Conservation (phyloP, 2,113 vertebrate species). For the Oncorhynchus masou region DNA sequence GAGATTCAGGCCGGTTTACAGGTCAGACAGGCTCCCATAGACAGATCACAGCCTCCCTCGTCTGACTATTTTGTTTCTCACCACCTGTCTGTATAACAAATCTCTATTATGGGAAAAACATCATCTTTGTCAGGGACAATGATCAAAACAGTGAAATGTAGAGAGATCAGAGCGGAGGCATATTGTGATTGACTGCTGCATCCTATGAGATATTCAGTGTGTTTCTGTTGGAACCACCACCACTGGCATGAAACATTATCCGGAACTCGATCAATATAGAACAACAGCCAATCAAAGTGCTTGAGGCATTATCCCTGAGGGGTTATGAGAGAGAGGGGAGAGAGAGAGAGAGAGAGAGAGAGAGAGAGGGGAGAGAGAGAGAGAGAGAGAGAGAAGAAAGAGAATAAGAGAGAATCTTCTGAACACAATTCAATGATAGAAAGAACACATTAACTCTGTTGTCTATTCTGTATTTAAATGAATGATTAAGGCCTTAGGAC, state of each 20-base stretch:
- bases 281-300: constrained; percentile 39
- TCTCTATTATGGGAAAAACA: not conserved
- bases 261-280: constrained; percentile 48
- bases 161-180: not conserved
- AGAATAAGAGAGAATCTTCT: not conserved
- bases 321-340: constrained; percentile 6
- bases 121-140: constrained; percentile 2
- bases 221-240: not conserved
- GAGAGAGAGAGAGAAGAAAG: not conserved
- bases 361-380: not conserved
- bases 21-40: not conserved
- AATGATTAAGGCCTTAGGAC: no score
- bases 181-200: constrained; percentile 10
- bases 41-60: not conserved
- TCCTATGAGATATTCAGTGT: constrained; percentile 7
- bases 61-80: not conserved
- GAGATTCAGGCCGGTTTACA: not conserved
- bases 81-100: not conserved
- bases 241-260: constrained; percentile 38
- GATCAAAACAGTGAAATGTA: not conserved
- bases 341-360: not conserved
- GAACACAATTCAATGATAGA: not conserved
- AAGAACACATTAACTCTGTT: not conserved
- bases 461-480: not conserved
- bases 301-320: constrained; percentile 3